Evolutionary conservation across 2,888 invertebrate genomes (phyloP).

Genomic region (Rambutsinella grinnellia): DNA sequence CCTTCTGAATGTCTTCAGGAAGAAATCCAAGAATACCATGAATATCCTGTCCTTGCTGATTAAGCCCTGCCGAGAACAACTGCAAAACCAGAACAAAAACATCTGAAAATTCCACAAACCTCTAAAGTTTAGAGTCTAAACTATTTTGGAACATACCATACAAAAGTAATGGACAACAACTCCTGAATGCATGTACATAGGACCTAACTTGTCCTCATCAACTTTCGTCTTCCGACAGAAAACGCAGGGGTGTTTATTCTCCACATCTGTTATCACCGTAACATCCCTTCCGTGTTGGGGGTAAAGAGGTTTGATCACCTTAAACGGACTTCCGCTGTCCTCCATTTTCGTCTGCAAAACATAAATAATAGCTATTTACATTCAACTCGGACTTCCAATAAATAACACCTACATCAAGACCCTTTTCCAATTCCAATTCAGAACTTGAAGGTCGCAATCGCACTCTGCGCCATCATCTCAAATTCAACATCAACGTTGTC

Average conservation of each 20-base stretch:
- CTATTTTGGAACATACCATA: conserved; percentile 50
- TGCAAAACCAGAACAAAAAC: conserved; percentile 69
- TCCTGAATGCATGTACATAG: conserved; percentile 48
- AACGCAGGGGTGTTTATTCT: conserved; percentile 29
- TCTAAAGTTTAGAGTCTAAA: background rate
- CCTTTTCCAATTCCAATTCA: no score
- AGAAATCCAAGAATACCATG: conserved; percentile 83
- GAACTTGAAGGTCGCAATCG: no score
- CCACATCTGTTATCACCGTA: background rate
- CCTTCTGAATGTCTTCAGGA: conserved; percentile 77
- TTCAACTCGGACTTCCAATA: no score
- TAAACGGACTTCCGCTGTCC: no score
- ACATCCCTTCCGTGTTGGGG: no score
- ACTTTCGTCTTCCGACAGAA: conserved; percentile 54
- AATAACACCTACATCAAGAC: no score
- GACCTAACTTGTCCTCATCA: conserved; percentile 59
- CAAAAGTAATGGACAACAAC: conserved; percentile 61
- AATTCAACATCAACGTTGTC: no score
- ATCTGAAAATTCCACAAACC: background rate
- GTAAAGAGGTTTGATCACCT: no score
- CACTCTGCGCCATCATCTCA: no score
- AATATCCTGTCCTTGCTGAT: conserved; percentile 77
- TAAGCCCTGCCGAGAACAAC: conserved; percentile 80
- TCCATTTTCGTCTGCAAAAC: no score
- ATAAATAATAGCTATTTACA: no score